Conservation (phyloP, 2,888 invertebrate species). For the Tachina fera region DNA sequence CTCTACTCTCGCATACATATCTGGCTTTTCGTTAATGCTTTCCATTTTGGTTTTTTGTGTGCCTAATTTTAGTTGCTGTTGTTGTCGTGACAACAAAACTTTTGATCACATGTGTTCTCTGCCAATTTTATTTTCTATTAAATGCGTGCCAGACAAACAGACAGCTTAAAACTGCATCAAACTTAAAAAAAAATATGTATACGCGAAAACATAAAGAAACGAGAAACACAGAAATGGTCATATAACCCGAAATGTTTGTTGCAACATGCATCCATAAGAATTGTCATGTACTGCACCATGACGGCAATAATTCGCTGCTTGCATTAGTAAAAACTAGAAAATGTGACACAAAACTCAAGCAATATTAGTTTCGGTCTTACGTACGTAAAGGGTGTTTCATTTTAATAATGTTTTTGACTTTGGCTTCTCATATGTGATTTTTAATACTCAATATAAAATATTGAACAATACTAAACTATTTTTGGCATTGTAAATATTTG, state of each 20-base stretch:
- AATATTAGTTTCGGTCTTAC: constrained; percentile 17
- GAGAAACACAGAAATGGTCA: constrained; percentile 10
- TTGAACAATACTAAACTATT: no score
- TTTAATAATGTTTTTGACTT: no score
- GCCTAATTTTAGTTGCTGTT: not conserved
- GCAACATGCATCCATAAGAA: not conserved
- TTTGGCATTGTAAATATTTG: no score
- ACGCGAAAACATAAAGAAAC: not conserved
- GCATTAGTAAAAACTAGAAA: constrained; percentile 20
- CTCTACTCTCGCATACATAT: not conserved
- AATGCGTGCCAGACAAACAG: constrained; percentile 69
- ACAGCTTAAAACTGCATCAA: constrained; percentile 64
- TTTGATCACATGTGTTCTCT: constrained; percentile 64
- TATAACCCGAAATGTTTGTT: not conserved
- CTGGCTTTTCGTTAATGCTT: constrained; percentile 17
- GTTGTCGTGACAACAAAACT: constrained; percentile 37
- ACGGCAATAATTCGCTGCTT: constrained; percentile 44
- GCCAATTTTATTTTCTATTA: constrained; percentile 60
- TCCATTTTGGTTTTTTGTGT: constrained; percentile 55
- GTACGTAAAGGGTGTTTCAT: not conserved
- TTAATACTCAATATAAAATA: no score
- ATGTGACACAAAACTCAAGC: not conserved
- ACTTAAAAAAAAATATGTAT: not conserved
- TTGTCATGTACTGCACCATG: constrained; percentile 4
- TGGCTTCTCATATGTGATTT: no score